phyloP scores from a whole-genome alignment of 2,113 vertebrate species.

The Ranitomeya variabilis region DNA sequence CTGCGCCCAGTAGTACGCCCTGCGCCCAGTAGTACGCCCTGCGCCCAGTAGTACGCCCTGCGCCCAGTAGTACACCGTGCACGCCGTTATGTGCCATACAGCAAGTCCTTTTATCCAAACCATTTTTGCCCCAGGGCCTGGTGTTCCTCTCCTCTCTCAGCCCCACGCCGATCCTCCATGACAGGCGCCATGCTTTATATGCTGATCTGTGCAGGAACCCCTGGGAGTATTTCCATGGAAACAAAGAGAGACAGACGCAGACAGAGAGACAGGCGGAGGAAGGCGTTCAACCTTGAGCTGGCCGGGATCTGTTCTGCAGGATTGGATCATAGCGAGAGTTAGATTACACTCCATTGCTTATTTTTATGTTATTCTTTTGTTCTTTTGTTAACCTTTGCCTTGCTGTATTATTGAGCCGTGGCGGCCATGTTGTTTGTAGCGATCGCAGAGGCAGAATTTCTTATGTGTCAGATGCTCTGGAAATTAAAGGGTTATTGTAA shows the following conservation, averaged over 20 bases:
- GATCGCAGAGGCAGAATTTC: neutral
- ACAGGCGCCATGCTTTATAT: constrained; percentile 10
- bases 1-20: no score
- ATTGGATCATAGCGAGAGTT: constrained; percentile 43
- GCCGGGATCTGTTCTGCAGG: constrained; percentile 40
- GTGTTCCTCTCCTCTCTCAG: neutral
- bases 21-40: no score
- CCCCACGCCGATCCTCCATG: neutral
- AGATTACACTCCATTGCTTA: constrained; percentile 20
- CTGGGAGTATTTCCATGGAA: constrained; percentile 54
- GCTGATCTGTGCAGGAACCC: constrained; percentile 41
- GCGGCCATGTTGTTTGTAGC: neutral
- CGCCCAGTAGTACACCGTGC: neutral
- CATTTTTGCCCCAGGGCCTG: neutral
- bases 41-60: neutral
- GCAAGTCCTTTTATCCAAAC: neutral
- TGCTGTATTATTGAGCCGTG: neutral
- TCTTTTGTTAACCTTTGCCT: neutral
- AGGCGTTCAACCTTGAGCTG: constrained; percentile 47
- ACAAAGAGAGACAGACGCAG: constrained; percentile 37
- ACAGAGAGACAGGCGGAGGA: neutral
- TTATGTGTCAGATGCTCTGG: neutral
- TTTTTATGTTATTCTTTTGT: neutral
- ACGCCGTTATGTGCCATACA: neutral
- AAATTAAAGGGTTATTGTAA: neutral